A percentile compares a stretch with the other conserved stretches of the same genome.
These are phyloP conservation scores for Dromaius novaehollandiae DNA, from an alignment of 2,113 vertebrate genomes.

Conservation along the genomic window DNA sequence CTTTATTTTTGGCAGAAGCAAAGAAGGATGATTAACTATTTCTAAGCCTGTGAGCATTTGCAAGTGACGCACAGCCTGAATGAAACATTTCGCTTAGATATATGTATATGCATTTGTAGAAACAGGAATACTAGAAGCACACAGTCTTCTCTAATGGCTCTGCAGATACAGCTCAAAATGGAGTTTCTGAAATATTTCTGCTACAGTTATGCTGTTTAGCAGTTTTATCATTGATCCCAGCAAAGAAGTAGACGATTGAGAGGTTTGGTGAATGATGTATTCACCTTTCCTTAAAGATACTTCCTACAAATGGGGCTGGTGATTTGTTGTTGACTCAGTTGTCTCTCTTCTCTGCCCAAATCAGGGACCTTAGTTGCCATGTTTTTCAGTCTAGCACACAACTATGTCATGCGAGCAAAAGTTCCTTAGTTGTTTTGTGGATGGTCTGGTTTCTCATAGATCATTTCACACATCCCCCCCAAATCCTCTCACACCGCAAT, in stretches of 20 bases:
- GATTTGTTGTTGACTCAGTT: not conserved
- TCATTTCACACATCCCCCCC: not conserved
- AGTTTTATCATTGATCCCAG: not conserved
- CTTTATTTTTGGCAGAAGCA: not conserved
- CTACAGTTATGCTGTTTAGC: not conserved
- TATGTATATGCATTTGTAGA: fast-evolving
- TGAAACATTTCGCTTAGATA: not conserved
- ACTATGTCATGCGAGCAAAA: fast-evolving
- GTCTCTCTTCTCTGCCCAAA: not conserved
- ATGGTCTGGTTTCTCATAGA: not conserved
- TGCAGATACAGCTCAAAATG: not conserved
- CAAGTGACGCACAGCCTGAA: not conserved
- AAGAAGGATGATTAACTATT: not conserved
- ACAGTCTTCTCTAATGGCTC: fast-evolving
- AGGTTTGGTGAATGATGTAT: not conserved
- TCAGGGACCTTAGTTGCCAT: not conserved
- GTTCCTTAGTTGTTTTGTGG: not conserved
- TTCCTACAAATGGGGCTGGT: not conserved
- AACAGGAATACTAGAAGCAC: not conserved
- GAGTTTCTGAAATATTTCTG: not conserved
- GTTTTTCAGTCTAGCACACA: fast-evolving
- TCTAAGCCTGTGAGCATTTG: not conserved
- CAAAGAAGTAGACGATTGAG: not conserved
- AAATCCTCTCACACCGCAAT: not conserved
- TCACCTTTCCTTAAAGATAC: not conserved